A percentile compares a stretch with the other conserved stretches of the same genome.
These are phyloP conservation scores for Cyprinodon diabolis DNA, from an alignment of 2,797 vertebrate genomes.

Conservation along the genomic window DNA sequence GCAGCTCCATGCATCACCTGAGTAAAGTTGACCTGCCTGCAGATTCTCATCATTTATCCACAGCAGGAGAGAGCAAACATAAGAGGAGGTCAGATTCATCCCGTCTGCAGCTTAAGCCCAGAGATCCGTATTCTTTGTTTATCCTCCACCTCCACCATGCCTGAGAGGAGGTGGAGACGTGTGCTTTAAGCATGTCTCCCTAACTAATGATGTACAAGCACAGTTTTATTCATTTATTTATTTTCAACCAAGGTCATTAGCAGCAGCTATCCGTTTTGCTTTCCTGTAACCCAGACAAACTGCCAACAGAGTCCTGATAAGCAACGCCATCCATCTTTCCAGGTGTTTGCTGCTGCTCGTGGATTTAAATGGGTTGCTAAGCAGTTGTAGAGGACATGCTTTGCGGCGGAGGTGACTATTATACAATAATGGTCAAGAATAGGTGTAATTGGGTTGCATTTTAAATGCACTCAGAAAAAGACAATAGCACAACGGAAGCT, in stretches of 20 bases:
- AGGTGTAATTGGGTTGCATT: constrained; percentile 2
- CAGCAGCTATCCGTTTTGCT: constrained; percentile 46
- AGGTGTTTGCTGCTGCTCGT: constrained; percentile 37
- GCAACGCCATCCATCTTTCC: constrained; percentile 69
- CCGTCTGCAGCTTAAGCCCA: constrained; percentile 27
- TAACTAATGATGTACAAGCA: constrained; percentile 3
- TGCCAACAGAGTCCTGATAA: constrained; percentile 69
- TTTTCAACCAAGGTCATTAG: constrained; percentile 70
- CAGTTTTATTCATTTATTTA: constrained; percentile 4
- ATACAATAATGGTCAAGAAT: not conserved
- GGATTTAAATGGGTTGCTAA: constrained; percentile 66
- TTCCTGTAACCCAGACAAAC: constrained; percentile 73
- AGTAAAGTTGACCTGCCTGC: constrained; percentile 49
- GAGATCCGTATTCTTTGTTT: constrained; percentile 14
- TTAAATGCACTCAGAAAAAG: not conserved
- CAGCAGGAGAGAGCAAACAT: constrained; percentile 41
- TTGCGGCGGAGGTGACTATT: constrained; percentile 23
- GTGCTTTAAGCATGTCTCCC: not conserved
- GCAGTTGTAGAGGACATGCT: constrained; percentile 47
- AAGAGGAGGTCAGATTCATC: constrained; percentile 67
- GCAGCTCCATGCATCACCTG: constrained; percentile 71
- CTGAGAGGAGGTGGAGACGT: not conserved
- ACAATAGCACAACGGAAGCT: too few species aligned
- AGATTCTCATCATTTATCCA: constrained; percentile 68
- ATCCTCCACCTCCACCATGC: constrained; percentile 14